Percentiles rank a stretch among this genome's conserved stretches.
These are phyloP conservation scores for Pyrgilauda ruficollis DNA, from an alignment of 2,113 vertebrate genomes.

Conservation along the genomic window DNA sequence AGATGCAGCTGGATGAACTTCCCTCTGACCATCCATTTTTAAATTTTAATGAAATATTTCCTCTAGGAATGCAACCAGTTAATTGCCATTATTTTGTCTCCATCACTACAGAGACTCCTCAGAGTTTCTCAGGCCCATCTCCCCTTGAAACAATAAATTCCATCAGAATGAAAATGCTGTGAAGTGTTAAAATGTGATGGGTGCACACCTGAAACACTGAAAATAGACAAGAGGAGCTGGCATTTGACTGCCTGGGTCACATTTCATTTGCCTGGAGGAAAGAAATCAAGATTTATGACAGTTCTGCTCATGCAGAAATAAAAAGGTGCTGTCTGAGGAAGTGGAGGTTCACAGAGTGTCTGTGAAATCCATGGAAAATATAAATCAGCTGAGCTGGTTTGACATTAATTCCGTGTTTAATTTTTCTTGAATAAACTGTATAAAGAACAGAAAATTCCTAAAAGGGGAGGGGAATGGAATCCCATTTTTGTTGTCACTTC, in stretches of 20 bases:
- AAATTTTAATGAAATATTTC: not conserved
- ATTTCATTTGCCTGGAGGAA: not conserved
- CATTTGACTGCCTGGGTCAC: not conserved
- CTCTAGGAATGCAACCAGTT: not conserved
- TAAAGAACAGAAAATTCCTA: not conserved
- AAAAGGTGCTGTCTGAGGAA: not conserved
- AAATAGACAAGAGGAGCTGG: not conserved
- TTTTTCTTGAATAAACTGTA: not conserved
- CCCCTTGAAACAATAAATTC: not conserved
- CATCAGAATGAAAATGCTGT: not conserved
- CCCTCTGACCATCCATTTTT: not conserved
- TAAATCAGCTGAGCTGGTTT: not conserved
- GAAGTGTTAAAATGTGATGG: not conserved
- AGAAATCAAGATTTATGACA: not conserved
- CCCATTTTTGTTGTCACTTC: accelerated
- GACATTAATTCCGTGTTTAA: not conserved
- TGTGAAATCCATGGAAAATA: not conserved
- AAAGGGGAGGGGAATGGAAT: not conserved
- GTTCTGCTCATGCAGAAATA: conserved; percentile 10
- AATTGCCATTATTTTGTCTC: not conserved
- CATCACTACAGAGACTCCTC: not conserved
- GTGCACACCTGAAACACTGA: not conserved
- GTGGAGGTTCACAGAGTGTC: not conserved
- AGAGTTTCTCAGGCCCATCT: not conserved
- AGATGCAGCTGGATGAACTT: not conserved